Base-by-base conservation (phyloP, 2,888 invertebrate genomes). In the Acanthoscelides obtectus region DNA sequence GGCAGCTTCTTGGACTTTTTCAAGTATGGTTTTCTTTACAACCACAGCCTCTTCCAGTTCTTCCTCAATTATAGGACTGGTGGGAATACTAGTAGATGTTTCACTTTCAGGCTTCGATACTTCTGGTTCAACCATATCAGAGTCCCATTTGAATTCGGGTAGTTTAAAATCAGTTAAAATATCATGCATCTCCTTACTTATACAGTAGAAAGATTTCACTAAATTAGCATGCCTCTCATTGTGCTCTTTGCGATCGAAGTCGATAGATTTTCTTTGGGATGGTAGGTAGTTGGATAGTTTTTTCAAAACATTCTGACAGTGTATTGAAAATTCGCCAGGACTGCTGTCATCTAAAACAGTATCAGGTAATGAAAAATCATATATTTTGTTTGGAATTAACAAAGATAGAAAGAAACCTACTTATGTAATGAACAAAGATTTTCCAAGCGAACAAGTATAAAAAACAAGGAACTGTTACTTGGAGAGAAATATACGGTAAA, bases 1-100 rank as follows among this genome's bases (percentile, higher is more conserved):
- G 20, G 70, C 75, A 19, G 72, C 70, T 70, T 73, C 72, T 25
- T 68, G 69, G 17, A 76, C 69, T 8, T 69, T 64, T 22, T 75
- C 73, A 19, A 72, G 63, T 66, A 76, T 66, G 17, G 72, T 69
- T 63, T 70, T 71, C 22, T 70, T 70, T 3, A 68, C 72, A 0
- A 12, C 45, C 17, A 45, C 12, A 45, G 17, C 12, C 1, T 45
- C 45, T 12, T 45, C 17, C 45, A 12, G 1, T 6, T 12, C 45
- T 45, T 45, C 45, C 45, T 45, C 45, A 1, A 45, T 45, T 1
- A 17, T 45, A 45, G 45, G 45, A 45, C 17, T 1, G 1, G 45
- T 6, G 45, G 45, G 17, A 45, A 12, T 12, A 3, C 5, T 45
- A 45, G 12, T 45, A 17, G 45, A 45, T 17, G 12, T 1, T 12